phyloP scores from a whole-genome alignment of 1,140 invertebrate species.

The Lanistes nyassanus region DNA sequence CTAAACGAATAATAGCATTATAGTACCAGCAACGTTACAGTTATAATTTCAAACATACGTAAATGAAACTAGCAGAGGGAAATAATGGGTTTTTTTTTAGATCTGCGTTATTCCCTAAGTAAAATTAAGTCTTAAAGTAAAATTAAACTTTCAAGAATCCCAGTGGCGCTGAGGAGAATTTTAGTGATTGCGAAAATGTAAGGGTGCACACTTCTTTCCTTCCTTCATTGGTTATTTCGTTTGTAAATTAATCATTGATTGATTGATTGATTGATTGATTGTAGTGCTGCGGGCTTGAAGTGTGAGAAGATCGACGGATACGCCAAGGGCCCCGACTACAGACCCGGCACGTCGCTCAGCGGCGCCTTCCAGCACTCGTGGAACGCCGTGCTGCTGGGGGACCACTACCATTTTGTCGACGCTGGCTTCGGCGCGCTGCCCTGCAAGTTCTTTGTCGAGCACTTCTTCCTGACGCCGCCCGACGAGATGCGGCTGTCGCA shows the following conservation, averaged over 20 bases:
- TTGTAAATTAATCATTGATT: too few species aligned
- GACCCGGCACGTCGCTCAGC: conserved; percentile 46
- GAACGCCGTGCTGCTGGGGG: conserved; percentile 51
- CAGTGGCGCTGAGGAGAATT: too few species aligned
- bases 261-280: too few species aligned
- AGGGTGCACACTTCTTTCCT: neutral
- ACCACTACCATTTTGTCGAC: conserved; percentile 51
- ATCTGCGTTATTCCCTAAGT: too few species aligned
- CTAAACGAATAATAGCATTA: too few species aligned
- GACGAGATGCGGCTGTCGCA: conserved; percentile 54
- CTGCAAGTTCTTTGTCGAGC: conserved; percentile 53
- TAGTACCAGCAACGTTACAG: too few species aligned
- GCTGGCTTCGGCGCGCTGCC: conserved; percentile 45
- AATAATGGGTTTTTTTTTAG: too few species aligned
- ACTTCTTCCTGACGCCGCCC: conserved; percentile 55
- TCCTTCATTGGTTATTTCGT: neutral
- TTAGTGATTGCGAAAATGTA: too few species aligned
- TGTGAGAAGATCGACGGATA: conserved; percentile 57
- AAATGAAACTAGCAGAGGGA: too few species aligned
- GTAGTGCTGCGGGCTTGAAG: conserved; percentile 50
- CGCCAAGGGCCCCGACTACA: conserved; percentile 50
- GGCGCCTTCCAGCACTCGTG: conserved; percentile 48
- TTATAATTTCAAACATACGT: too few species aligned
- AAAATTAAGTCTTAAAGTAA: too few species aligned
- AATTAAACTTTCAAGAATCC: too few species aligned